Evolutionary conservation across 2,113 vertebrate genomes (phyloP), one percentile per base, ranked within the genome.

Genomic region (Glareola pratincola): DNA sequence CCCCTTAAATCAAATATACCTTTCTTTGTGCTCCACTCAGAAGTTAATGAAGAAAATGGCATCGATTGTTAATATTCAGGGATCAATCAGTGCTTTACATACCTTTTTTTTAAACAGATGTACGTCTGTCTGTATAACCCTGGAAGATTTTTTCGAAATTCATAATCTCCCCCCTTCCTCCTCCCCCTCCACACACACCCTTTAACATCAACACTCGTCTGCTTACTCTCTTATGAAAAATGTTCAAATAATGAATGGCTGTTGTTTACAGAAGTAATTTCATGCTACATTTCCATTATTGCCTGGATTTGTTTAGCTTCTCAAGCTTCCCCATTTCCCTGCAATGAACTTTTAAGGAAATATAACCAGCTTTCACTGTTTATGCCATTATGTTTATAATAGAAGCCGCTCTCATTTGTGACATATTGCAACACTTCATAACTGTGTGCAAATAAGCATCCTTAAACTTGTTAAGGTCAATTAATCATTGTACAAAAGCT

Each of bases 271-370:
- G 98, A 98, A 98, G 98, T 99, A 99, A 99, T 99, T 99, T 99
- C 99, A 99, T 99, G 99, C 99, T 99, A 99, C 99, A 99, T 99
- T 99, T 99, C 99, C 99, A 99, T 99, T 99, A 99, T 99, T 99
- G 98, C 98, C 98, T 98, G 98, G 99, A 99, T 99, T 99, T 99
- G 98, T 99, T 99, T 99, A 98, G 99, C 98, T 98, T 98, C 98
- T 97, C 98, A 98, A 98, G 98, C 98, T 98, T 98, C 98, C 98
- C 97, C 97, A 97, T 98, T 98, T 97, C 98, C 98, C 98, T 98
- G 96, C 98, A 98, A 98, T 98, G 98, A 98, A 98, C 98, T 98
- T 98, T 98, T 98, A 98, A 98, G 97, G 98, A 98, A 98, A 99
- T 98, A 99, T 98, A 98, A 98, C 98, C 96, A 94, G 96, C 94